Percentiles rank a stretch among this genome's conserved stretches.
Conservation (phyloP, 2,797 vertebrate genomes). For the Moxostoma hubbsi region DNA sequence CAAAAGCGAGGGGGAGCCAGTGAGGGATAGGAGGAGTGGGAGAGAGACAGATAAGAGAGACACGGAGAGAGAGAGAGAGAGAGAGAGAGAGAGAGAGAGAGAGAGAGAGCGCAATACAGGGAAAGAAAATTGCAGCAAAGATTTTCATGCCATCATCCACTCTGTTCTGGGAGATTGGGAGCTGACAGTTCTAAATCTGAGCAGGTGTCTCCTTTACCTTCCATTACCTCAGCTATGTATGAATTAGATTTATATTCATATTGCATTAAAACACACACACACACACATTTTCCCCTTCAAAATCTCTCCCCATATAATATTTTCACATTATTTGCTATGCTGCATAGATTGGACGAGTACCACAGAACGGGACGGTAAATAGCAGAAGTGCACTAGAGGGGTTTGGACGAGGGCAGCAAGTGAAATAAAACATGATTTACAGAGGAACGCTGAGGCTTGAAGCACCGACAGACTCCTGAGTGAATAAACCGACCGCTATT, state of each 20-base stretch:
- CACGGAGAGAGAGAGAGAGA: slow-evolving; percentile 30
- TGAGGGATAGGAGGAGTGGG: slow-evolving; percentile 29
- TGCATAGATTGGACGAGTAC: slow-evolving; percentile 49
- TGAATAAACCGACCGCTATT: slow-evolving; percentile 51
- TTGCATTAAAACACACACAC: slow-evolving; percentile 54
- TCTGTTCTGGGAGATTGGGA: slow-evolving; percentile 69
- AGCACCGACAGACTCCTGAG: slow-evolving; percentile 45
- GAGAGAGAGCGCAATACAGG: slow-evolving; percentile 58
- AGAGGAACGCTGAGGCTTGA: slow-evolving; percentile 33
- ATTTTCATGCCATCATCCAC: slow-evolving; percentile 66
- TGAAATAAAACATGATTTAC: slow-evolving; percentile 60
- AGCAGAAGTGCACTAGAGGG: slow-evolving; percentile 40
- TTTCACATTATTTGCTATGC: slow-evolving; percentile 44
- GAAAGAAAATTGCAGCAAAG: slow-evolving; percentile 67
- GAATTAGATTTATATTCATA: slow-evolving; percentile 63
- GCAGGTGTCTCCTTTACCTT: slow-evolving; percentile 58
- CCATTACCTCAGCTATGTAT: slow-evolving; percentile 57
- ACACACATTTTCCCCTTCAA: slow-evolving; percentile 32
- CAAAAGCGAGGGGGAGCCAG: slow-evolving; percentile 64
- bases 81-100: slow-evolving; percentile 33
- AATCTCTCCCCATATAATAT: slow-evolving; percentile 35
- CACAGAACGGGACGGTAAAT: slow-evolving; percentile 53
- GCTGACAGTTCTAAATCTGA: slow-evolving; percentile 64
- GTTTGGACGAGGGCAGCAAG: slow-evolving; percentile 31
- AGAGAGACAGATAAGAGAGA: slow-evolving; percentile 26